Base-by-base conservation (phyloP, 2,797 vertebrate species). In the Meriones psammophilus region DNA sequence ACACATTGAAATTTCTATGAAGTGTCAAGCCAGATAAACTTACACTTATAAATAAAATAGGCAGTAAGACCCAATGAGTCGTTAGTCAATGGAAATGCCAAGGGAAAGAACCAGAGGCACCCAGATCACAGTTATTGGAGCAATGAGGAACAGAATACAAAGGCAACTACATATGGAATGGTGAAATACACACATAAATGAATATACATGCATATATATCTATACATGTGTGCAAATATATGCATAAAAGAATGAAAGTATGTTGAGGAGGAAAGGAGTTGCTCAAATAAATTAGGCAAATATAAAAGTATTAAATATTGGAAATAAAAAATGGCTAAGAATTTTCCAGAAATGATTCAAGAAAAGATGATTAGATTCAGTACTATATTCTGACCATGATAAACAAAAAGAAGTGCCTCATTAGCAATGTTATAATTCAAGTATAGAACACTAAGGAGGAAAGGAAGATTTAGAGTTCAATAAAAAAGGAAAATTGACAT, bases 11-110 rank as follows among this genome's bases (percentile, higher is more conserved):
- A 73, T 80, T 83, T 68, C 89, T 81, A 85, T 60, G 85, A 89
- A 95, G 26, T 84, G 91, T 50, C 80, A 95, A 92, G 50, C 10
- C 9, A 93, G 58, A 87, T 60, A 80, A 97, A 15, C 20, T 79
- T 42, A 89, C 8, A 81, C 33, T 66, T 39, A 89, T 86, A 96
- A 84, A 84, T 73, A 79, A 30, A 50, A 62, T 50, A 60, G 30
- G 30, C 33, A 88, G 36, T 3, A 84, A 90, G 60, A 69, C 33
- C 60, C 22, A 15, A 80, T 56, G 77, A 89, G 12, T 71, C 66
- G 28, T 26, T 9, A 56, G 74, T 28, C 28, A 68, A 80, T 77
- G 73, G 64, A 85, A 94, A 92, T 73, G 56, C 9, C 39, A 91
- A 81, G 68, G 42, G 69, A 83, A 95, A 85, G 56, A 80, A 76